These are phyloP conservation scores for Phrynosoma platyrhinos DNA, from an alignment of 2,113 vertebrate species.

Conservation along the genomic window DNA sequence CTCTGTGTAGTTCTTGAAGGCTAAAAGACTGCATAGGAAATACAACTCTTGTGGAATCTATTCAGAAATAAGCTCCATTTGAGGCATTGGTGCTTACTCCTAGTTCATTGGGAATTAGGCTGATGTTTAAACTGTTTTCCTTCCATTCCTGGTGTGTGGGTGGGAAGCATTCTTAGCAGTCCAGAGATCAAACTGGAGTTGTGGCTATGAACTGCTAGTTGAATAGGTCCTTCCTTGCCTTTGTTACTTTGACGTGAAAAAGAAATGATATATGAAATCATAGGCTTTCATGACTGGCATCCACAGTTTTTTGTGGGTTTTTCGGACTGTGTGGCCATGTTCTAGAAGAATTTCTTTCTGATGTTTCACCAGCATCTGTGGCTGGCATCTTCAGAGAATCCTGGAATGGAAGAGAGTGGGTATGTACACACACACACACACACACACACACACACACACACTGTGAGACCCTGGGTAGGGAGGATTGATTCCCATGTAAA, in stretches of 20 bases:
- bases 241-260: not conserved
- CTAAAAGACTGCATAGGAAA: not conserved
- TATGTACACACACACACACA: too few relatives aligned
- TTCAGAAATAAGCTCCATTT: not conserved
- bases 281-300: too few relatives aligned
- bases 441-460: too few relatives aligned
- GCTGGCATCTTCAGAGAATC: too few relatives aligned
- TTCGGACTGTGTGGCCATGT: too few relatives aligned
- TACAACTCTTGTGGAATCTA: not conserved
- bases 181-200: too few relatives aligned
- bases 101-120: not conserved
- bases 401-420: too few relatives aligned
- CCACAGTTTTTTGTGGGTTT: too few relatives aligned
- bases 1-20: not conserved
- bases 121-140: fast-evolving
- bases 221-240: not conserved
- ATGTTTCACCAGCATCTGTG: too few relatives aligned
- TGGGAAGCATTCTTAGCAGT: not conserved
- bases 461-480: too few relatives aligned
- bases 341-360: too few relatives aligned
- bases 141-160: not conserved
- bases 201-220: not conserved
- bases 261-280: not conserved
- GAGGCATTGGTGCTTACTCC: not conserved
- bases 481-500: too few relatives aligned